Base-by-base conservation (phyloP, 1,140 invertebrate genomes). In the Proales similis region DNA sequence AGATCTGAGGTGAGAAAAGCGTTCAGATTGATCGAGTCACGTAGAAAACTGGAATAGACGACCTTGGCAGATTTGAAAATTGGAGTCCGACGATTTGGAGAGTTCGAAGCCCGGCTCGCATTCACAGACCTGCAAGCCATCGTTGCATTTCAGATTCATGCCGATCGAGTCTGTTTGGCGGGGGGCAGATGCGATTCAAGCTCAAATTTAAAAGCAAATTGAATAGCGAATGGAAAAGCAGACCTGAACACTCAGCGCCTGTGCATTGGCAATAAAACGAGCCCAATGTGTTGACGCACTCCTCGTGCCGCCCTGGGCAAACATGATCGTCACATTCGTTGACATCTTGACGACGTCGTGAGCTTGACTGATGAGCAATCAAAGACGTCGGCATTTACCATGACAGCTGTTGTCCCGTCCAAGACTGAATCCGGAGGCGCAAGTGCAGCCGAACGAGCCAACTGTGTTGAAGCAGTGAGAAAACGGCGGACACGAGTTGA, bases 91-190 rank as follows among this genome's bases (percentile, higher is more conserved):
- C 20, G 51, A 42, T 12, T 43, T 57, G 39, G 27, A 42, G 14
- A 57, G 39, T 57, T 57, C 51, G 22, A 57, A 57, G 33, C 51
- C 51, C 30, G 27, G 29, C 9, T 57, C 51, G 14, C 51, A 57
- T 9, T 42, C 24, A 39, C 51, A 57, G 27, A 57, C 24, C 20
- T 42, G 36, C 4, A 57, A 19, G 7, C 33, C 20, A 26, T 27
- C 19, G 38, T 57, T 30, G 19, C 51, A 57, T 29, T 43, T 26
- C 24, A 57, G 26, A 39, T 57, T 57, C 9, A 57, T 42, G 3
- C 51, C 51, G 7, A 19, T 42, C 39, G 17, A 42, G 17, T 57
- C 51, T 22, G 30, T 38, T 53, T 27, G 19, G 19, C 20, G 19
- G 33, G 33, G 33, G 19, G 9, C 9, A 11, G 14, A 48, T 24